Conservation (phyloP, 2,113 vertebrate species). For the Diphyllodes magnificus region DNA sequence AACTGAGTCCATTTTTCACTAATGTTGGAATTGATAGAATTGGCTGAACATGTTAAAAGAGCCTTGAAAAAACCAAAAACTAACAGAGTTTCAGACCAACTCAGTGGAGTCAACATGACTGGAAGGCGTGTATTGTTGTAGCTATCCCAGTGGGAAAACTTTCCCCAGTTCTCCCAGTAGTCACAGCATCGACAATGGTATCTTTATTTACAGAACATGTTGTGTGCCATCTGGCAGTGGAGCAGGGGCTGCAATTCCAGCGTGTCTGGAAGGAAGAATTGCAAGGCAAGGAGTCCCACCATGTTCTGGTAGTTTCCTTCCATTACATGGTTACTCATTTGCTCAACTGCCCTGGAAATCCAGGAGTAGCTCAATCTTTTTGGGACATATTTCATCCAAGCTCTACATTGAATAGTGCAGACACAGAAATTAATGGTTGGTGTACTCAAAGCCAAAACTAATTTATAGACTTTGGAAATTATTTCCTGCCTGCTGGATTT, state of each 20-base stretch:
- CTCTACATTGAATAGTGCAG: neutral
- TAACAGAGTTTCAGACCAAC: neutral
- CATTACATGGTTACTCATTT: neutral
- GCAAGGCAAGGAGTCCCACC: neutral
- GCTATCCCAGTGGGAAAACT: neutral
- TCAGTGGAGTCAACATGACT: neutral
- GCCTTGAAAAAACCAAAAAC: neutral
- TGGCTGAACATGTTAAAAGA: neutral
- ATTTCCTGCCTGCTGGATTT: constrained; percentile 41
- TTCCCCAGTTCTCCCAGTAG: neutral
- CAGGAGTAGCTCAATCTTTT: constrained; percentile 6
- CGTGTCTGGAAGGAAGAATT: neutral
- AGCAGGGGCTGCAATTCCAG: neutral
- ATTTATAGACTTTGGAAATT: constrained; percentile 21
- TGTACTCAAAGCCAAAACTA: constrained; percentile 20
- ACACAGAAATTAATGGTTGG: neutral
- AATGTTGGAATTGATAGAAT: neutral
- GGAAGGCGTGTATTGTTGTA: neutral
- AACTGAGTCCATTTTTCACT: neutral
- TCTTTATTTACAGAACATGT: neutral
- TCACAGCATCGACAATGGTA: neutral
- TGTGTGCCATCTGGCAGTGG: neutral
- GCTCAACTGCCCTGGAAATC: neutral
- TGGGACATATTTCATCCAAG: neutral
- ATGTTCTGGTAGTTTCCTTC: neutral